phyloP scores from a whole-genome alignment of 2,888 invertebrate species.

The Orchestes rusci region DNA sequence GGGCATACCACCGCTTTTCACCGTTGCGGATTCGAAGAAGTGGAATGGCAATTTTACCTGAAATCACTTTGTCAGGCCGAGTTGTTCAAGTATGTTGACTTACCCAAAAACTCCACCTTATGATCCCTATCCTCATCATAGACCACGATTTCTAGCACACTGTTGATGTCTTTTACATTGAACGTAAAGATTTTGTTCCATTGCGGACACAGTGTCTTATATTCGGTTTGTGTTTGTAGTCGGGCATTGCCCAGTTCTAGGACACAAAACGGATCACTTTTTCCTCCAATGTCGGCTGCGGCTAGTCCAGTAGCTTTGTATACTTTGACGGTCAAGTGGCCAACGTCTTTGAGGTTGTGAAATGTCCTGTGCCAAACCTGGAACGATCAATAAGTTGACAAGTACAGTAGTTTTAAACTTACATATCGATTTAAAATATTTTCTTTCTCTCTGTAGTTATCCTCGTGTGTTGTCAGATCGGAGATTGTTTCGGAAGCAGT shows the following conservation, averaged over 20 bases:
- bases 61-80: constrained; percentile 53
- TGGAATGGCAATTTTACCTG: constrained; percentile 57
- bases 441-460: constrained; percentile 65
- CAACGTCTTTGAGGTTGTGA: constrained; percentile 76
- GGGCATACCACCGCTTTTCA: constrained; percentile 90
- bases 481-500: constrained; percentile 89
- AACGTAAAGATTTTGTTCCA: constrained; percentile 99
- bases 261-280: constrained; percentile 98
- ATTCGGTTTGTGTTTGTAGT: constrained; percentile 96
- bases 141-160: constrained; percentile 89
- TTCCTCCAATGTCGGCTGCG: constrained; percentile 93
- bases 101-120: constrained; percentile 93
- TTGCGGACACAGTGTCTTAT: constrained; percentile 90
- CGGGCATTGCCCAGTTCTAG: constrained; percentile 90
- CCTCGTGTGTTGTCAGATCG: constrained; percentile 78
- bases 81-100: no score
- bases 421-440: constrained; percentile 62
- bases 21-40: constrained; percentile 72
- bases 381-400: constrained; percentile 10
- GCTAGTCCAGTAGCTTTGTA: constrained; percentile 78
- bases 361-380: constrained; percentile 64
- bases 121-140: constrained; percentile 98
- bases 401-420: constrained; percentile 39
- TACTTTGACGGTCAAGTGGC: constrained; percentile 91
- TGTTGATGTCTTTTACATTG: constrained; percentile 93